These are phyloP conservation scores for Calameuta idolon DNA, from an alignment of 2,888 invertebrate species.

Conservation along the genomic window DNA sequence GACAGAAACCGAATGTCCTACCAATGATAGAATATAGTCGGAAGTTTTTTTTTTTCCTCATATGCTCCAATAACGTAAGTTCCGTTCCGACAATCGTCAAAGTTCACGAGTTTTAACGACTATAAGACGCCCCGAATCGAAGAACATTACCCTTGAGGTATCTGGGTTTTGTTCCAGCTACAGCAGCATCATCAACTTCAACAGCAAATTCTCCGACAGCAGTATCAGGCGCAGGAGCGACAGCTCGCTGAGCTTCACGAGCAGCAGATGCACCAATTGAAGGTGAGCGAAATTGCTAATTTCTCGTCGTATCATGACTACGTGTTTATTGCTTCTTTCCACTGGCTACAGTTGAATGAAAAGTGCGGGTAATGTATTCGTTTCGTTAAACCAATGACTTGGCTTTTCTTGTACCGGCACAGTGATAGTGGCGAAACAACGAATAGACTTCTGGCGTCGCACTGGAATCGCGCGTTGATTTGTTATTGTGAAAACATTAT, in stretches of 20 bases:
- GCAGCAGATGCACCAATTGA: constrained; percentile 89
- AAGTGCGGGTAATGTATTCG: neutral
- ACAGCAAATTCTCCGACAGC: constrained; percentile 90
- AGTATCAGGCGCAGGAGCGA: constrained; percentile 92
- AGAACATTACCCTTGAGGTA: constrained; percentile 60
- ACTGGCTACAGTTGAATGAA: neutral
- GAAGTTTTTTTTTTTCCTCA: too few species aligned
- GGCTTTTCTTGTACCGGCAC: neutral
- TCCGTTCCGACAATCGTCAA: neutral
- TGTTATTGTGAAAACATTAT: neutral
- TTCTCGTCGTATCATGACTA: neutral
- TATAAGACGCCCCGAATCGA: neutral
- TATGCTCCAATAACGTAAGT: too few species aligned
- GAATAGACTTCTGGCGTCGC: neutral
- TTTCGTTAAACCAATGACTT: neutral
- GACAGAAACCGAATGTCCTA: neutral
- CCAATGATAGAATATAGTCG: too few species aligned
- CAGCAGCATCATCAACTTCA: constrained; percentile 95
- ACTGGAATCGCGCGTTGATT: neutral
- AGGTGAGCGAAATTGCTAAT: constrained; percentile 71
- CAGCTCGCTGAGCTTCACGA: constrained; percentile 92
- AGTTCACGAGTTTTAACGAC: neutral
- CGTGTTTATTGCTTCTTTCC: neutral
- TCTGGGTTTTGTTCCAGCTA: constrained; percentile 76
- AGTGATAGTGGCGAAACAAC: neutral